These are phyloP conservation scores for Myiagra hebetior DNA, from an alignment of 2,113 vertebrate genomes.

Conservation along the genomic window DNA sequence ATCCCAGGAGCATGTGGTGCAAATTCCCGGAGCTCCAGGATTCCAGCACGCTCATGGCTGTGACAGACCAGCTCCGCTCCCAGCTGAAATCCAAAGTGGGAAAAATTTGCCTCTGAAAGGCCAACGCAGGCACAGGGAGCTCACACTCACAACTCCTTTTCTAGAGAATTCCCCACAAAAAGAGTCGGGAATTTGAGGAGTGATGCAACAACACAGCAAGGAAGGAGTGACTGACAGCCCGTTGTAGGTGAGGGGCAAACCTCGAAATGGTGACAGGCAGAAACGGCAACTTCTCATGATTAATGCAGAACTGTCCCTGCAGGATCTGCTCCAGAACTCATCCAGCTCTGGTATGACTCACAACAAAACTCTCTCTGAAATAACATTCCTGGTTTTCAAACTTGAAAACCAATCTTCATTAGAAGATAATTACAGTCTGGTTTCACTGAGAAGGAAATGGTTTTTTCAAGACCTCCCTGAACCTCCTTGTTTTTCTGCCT, in stretches of 20 bases:
- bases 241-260: background rate
- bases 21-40: background rate
- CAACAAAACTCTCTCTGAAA: background rate
- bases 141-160: background rate
- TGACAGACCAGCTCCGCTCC: background rate
- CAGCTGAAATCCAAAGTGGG: background rate
- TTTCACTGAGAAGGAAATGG: background rate
- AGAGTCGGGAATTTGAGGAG: background rate
- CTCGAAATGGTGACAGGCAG: background rate
- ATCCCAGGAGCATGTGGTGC: background rate
- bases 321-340: background rate
- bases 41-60: accelerated
- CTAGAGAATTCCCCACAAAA: background rate
- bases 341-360: background rate
- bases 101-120: background rate
- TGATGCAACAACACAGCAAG: background rate
- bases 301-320: background rate
- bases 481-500: background rate
- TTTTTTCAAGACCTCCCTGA: background rate
- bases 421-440: background rate
- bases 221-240: background rate
- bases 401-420: background rate
- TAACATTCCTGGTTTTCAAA: background rate
- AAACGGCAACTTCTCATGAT: background rate
- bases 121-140: background rate